Conservation (phyloP, 2,888 invertebrate species). For the Mythimna lalbum region DNA sequence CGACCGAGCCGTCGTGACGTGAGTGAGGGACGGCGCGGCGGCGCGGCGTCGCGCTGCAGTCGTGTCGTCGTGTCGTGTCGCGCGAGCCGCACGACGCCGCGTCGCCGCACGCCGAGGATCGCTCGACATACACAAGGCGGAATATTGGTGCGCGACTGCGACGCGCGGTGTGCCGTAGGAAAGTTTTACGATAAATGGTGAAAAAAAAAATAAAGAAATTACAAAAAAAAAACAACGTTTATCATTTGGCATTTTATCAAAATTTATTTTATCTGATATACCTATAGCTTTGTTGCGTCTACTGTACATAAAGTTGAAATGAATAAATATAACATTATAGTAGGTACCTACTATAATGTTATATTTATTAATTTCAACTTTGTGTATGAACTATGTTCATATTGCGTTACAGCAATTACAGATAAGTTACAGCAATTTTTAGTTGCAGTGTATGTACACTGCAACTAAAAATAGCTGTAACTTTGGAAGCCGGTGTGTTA, state of each 20-base stretch:
- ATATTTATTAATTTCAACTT: too few relatives aligned
- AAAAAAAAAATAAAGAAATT: conserved; percentile 89
- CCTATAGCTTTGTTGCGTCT: not conserved
- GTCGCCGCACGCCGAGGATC: conserved; percentile 45
- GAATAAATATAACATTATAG: too few relatives aligned
- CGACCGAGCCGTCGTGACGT: conserved; percentile 70
- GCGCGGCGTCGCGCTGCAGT: conserved; percentile 14
- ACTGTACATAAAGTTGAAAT: too few relatives aligned
- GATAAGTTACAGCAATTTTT: too few relatives aligned
- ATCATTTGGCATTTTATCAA: conserved; percentile 13
- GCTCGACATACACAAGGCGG: conserved; percentile 89
- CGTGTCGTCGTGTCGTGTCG: conserved; percentile 35
- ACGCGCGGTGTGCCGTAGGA: conserved; percentile 89
- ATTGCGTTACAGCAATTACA: too few relatives aligned
- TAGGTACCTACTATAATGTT: too few relatives aligned
- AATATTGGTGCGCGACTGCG: conserved; percentile 88
- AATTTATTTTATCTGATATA: not conserved
- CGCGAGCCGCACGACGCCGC: conserved; percentile 28
- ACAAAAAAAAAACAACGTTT: conserved; percentile 76
- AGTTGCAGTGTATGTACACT: too few relatives aligned
- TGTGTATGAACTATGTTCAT: too few relatives aligned
- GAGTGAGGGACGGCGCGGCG: conserved; percentile 48
- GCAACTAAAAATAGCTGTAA: too few relatives aligned
- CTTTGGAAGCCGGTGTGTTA: too few relatives aligned
- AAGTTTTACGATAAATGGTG: conserved; percentile 91